Evolutionary conservation across 2,113 vertebrate genomes (phyloP).

Genomic region (Rhinichthys klamathensis): DNA sequence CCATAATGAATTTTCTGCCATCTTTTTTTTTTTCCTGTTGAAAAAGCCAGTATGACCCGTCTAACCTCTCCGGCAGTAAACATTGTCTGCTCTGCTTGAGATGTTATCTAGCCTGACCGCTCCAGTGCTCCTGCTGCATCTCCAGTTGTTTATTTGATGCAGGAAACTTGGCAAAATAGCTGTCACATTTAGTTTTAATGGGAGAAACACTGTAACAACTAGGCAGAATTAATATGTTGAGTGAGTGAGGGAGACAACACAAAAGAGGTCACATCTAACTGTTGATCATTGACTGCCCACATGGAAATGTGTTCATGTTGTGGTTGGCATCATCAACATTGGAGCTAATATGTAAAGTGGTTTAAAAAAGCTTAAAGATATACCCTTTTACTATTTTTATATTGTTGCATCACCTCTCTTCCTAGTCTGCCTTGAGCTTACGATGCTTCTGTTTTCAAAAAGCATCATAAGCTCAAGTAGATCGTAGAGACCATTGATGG

Average conservation of each 20-base stretch:
- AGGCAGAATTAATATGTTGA: neutral
- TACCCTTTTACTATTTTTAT: no score
- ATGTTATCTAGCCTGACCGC: conserved; percentile 6
- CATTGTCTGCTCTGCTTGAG: neutral
- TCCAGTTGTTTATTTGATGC: neutral
- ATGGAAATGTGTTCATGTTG: neutral
- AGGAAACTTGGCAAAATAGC: neutral
- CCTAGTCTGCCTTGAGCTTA: no score
- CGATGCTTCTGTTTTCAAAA: no score
- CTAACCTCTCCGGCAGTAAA: neutral
- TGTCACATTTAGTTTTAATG: neutral
- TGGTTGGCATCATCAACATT: neutral
- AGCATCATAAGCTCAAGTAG: no score
- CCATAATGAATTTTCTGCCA: neutral
- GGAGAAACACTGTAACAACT: neutral
- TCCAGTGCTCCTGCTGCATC: conserved; percentile 6
- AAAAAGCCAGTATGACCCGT: neutral
- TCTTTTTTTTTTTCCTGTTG: neutral
- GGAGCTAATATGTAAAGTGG: neutral
- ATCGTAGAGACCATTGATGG: no score
- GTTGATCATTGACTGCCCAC: neutral
- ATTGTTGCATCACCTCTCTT: no score
- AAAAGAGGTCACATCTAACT: neutral
- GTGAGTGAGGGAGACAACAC: neutral
- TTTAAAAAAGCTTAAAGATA: neutral